phyloP scores from a whole-genome alignment of 2,888 invertebrate genomes.

The Molanna angustata region DNA sequence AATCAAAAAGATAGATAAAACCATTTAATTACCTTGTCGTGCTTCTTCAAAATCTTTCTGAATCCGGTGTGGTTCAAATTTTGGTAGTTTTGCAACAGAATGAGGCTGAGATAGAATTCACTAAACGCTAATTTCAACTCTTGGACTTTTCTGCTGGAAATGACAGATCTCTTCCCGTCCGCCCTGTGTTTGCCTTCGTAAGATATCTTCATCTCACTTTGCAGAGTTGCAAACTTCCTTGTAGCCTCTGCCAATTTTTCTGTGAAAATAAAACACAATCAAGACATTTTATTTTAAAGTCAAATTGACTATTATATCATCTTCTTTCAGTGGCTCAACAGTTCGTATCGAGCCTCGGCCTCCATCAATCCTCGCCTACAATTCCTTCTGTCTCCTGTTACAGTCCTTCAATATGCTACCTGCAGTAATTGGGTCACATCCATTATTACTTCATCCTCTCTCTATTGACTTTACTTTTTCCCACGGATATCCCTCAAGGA shows the following conservation, averaged over 20 bases:
- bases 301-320: no score
- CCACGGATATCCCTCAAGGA: no score
- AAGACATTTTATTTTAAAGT: no score
- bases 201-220: slow-evolving; percentile 76
- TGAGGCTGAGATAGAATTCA: slow-evolving; percentile 96
- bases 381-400: no score
- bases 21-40: slow-evolving; percentile 82
- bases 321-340: no score
- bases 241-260: slow-evolving; percentile 98
- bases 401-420: no score
- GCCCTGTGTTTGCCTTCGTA: slow-evolving; percentile 53
- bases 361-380: no score
- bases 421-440: no score
- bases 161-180: slow-evolving; percentile 50
- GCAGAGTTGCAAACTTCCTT: slow-evolving; percentile 86
- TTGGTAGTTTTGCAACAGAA: slow-evolving; percentile 96
- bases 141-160: slow-evolving; percentile 76
- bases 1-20: not conserved
- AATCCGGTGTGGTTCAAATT: slow-evolving; percentile 98
- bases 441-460: no score
- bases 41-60: slow-evolving; percentile 98
- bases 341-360: no score
- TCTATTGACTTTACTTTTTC: no score
- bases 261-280: slow-evolving; percentile 36
- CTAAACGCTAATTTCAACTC: slow-evolving; percentile 97